These are phyloP conservation scores for Bergia puertoricense DNA, from an alignment of 92 coral and sea anemone genomes.

Conservation along the genomic window DNA sequence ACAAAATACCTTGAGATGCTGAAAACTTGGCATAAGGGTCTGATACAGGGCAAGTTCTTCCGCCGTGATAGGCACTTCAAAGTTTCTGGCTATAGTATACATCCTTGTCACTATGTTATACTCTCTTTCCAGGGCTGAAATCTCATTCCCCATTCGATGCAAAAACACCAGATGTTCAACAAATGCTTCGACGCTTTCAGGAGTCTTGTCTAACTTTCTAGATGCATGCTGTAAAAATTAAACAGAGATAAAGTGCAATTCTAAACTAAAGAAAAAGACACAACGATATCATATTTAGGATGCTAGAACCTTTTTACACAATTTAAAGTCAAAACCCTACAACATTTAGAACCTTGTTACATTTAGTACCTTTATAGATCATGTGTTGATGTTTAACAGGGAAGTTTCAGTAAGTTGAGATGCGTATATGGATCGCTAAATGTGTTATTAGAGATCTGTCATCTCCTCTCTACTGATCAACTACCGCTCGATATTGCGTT, in stretches of 20 bases:
- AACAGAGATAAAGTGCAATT: neutral
- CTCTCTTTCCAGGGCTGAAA: slow-evolving; percentile 80
- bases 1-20: slow-evolving; percentile 81
- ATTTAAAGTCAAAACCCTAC: neutral
- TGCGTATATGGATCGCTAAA: too few relatives aligned
- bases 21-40: slow-evolving; percentile 95
- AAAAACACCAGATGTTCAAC: slow-evolving; percentile 89
- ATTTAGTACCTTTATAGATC: neutral
- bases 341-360: neutral
- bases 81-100: slow-evolving; percentile 82
- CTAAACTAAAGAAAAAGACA: neutral
- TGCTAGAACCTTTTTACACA: neutral
- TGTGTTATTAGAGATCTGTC: neutral
- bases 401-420: neutral
- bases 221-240: slow-evolving; percentile 73
- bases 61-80: slow-evolving; percentile 75
- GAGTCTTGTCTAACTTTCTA: slow-evolving; percentile 79
- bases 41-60: slow-evolving; percentile 92
- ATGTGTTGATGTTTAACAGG: neutral
- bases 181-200: slow-evolving; percentile 90
- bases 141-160: slow-evolving; percentile 81
- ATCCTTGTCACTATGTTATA: slow-evolving; percentile 74
- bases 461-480: neutral
- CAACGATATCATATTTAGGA: neutral
- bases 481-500: neutral